Conservation (phyloP, 2,113 vertebrate genomes). For the Larimichthys crocea region DNA sequence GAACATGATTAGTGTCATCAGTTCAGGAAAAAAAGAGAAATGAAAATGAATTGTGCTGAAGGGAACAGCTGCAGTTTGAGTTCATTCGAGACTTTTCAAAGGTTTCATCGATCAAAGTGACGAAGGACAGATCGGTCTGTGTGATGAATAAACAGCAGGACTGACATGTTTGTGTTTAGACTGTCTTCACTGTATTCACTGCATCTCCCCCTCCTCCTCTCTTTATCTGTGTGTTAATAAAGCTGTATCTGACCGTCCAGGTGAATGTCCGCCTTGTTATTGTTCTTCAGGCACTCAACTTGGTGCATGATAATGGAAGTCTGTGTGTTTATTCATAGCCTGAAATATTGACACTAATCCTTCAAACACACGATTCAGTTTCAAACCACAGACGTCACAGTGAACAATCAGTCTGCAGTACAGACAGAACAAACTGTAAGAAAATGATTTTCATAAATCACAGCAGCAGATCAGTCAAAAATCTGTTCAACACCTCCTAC, state of each 20-base stretch:
- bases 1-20: slow-evolving; percentile 40
- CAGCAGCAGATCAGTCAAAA: neutral
- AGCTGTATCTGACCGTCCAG: slow-evolving; percentile 72
- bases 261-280: slow-evolving; percentile 65
- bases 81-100: slow-evolving; percentile 1
- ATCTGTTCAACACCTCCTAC: neutral
- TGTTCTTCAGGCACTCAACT: slow-evolving; percentile 1
- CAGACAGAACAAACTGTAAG: neutral
- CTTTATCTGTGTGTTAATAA: slow-evolving; percentile 79
- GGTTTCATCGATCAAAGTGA: neutral
- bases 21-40: slow-evolving; percentile 30
- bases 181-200: slow-evolving; percentile 56
- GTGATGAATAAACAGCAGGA: slow-evolving; percentile 7
- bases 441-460: neutral
- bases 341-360: too few relatives aligned
- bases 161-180: slow-evolving; percentile 31
- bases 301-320: neutral
- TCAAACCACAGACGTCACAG: too few relatives aligned
- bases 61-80: neutral
- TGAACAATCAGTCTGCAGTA: too few relatives aligned
- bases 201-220: slow-evolving; percentile 29
- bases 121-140: neutral
- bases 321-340: too few relatives aligned
- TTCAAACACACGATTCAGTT: too few relatives aligned
- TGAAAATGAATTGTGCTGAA: slow-evolving; percentile 23